Base-by-base conservation (phyloP, 2,888 invertebrate species). In the Chalcosyrphus nemorum region DNA sequence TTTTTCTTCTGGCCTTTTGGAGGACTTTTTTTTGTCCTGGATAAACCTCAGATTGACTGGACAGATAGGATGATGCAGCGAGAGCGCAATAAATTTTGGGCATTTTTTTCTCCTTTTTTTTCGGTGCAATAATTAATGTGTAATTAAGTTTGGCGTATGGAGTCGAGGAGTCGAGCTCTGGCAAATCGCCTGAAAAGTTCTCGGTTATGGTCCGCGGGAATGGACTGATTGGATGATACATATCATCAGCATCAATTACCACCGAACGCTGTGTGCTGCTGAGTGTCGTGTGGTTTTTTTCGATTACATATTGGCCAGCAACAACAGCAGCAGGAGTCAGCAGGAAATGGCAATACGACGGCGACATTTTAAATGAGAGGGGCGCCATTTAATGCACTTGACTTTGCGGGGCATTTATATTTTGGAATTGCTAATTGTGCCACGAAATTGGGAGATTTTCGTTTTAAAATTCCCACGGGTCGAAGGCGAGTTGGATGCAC, bases 321-420 rank as follows among this genome's bases (percentile, higher is more conserved):
- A n/a, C n/a, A n/a, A n/a, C n/a, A n/a, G n/a, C n/a, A n/a, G n/a
- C n/a, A n/a, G n/a, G n/a, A n/a, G n/a, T n/a, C n/a, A 24, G 32
- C 77, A 68, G 77, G 77, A 81, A 75, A 82, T 72, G 78, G 47
- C 47, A 81, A 52, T 41, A 41, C 54, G 54, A 63, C 43, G 78
- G 84, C 78, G 74, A 74, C 56, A 72, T 57, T 50, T 63, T 38
- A 75, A 84, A 84, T 56, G 70, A 78, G 57, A 70, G 65, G 80
- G 80, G 84, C 84, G 84, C 84, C 84, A 84, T 84, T 84, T 80
- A 80, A 80, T 84, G 78, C 84, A 84, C 78, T 84, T 84, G 56
- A 68, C 43, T 72, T 47, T 24, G 50, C n/a, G 63, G 29, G 52
- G 74, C 32, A 57, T 74, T 65, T 59, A 70, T 63, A n/a, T n/a